Conservation (phyloP, 2,888 invertebrate species). For the Liposcelis brunnea region DNA sequence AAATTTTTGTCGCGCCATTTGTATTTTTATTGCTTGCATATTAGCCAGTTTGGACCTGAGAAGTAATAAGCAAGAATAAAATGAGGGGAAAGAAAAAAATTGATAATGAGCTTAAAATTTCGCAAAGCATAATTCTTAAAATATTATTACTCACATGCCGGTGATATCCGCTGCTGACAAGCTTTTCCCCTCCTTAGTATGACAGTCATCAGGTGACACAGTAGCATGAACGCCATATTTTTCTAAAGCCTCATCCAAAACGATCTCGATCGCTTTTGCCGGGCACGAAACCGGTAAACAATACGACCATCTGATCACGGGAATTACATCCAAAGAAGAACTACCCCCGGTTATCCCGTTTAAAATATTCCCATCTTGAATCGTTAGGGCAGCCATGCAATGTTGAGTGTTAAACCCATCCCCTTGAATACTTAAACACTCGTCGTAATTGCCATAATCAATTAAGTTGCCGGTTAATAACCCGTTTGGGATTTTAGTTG, state of each 20-base stretch:
- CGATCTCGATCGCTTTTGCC: slow-evolving; percentile 21
- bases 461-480: slow-evolving; percentile 27
- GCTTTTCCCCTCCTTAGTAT: slow-evolving; percentile 18
- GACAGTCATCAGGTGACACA: slow-evolving; percentile 21
- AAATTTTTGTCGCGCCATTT: no score
- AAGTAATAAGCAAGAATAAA: no score
- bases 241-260: slow-evolving; percentile 22
- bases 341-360: slow-evolving; percentile 16
- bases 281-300: slow-evolving; percentile 29
- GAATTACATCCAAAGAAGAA: slow-evolving; percentile 19
- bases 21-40: no score
- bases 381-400: slow-evolving; percentile 23
- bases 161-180: slow-evolving; percentile 19
- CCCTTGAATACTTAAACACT: slow-evolving; percentile 23
- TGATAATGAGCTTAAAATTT: no score
- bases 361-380: no score
- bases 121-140: slow-evolving; percentile 19
- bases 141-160: slow-evolving; percentile 20
- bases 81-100: no score
- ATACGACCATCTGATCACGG: slow-evolving; percentile 23
- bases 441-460: slow-evolving; percentile 29
- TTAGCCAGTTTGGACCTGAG: no score
- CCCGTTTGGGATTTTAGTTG: slow-evolving; percentile 30
- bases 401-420: slow-evolving; percentile 26
- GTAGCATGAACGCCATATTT: slow-evolving; percentile 15